Evolutionary conservation across 1,140 invertebrate species (phyloP).

Genomic region (Drosophila athabasca): DNA sequence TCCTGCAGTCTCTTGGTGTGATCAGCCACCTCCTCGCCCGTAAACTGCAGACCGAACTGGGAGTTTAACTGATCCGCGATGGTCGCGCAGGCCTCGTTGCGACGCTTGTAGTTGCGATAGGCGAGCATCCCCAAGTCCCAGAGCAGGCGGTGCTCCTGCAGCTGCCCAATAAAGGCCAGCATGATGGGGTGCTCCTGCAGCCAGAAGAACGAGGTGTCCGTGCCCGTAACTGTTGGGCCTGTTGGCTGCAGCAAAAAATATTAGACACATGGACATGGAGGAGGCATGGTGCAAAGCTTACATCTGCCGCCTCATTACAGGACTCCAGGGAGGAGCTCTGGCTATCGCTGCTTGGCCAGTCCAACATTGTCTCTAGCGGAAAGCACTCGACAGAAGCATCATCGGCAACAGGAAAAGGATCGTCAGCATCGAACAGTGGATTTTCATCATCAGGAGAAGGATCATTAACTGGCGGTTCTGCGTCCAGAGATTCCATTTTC

Average conservation of each 20-base stretch:
- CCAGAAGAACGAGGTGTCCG: constrained; percentile 29
- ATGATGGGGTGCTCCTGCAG: constrained; percentile 43
- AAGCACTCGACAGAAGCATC: neutral
- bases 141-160: constrained; percentile 23
- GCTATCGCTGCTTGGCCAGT: constrained; percentile 4
- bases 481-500: neutral
- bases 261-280: neutral
- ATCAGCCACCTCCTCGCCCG: constrained; percentile 8
- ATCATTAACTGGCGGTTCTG: too few species aligned
- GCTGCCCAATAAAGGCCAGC: constrained; percentile 36
- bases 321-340: neutral
- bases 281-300: neutral
- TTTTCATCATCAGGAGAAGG: too few species aligned
- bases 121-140: constrained; percentile 31
- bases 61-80: constrained; percentile 17
- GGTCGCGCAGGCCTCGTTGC: constrained; percentile 6
- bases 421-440: neutral
- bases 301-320: neutral
- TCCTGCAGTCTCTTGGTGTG: constrained; percentile 19
- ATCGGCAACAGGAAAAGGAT: neutral
- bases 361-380: neutral
- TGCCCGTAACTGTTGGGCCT: too few species aligned
- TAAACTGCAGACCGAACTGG: constrained; percentile 24
- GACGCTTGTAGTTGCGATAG: constrained; percentile 30
- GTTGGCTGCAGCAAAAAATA: neutral